Evolutionary conservation across 2,113 vertebrate species (phyloP).

Genomic region (Cnemophilus loriae): DNA sequence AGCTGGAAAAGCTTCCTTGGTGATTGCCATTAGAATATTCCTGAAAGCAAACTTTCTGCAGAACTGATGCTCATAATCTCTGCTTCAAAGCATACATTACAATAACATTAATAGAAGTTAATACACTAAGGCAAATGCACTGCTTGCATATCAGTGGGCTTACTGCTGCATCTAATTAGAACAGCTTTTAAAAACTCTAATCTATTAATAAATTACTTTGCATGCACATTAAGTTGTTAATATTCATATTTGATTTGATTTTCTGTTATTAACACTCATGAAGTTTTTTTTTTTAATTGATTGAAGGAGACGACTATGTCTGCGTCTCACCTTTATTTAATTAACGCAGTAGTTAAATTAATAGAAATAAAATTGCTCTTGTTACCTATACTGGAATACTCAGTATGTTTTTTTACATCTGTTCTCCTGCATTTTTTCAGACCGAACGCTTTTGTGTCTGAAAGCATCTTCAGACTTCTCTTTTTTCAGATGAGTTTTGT

Average conservation of each 20-base stretch:
- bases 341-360: background rate
- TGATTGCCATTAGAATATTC: background rate
- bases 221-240: constrained; percentile 4
- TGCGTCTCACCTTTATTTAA: background rate
- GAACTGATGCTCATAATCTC: constrained; percentile 14
- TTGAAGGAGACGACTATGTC: background rate
- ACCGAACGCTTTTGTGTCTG: background rate
- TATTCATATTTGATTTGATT: background rate
- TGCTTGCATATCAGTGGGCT: background rate
- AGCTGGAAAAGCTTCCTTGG: background rate
- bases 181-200: background rate
- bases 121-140: background rate
- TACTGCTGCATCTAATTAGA: background rate
- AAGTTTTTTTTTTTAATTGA: background rate
- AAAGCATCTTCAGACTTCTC: background rate
- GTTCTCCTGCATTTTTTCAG: background rate
- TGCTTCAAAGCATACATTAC: background rate
- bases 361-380: background rate
- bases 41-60: background rate
- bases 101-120: background rate
- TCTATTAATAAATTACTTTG: background rate
- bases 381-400: background rate
- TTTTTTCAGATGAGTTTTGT: background rate
- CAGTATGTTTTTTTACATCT: background rate
- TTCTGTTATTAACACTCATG: background rate